Percentiles rank a stretch among this genome's conserved stretches.
Evolutionary conservation across 2,888 invertebrate species (phyloP).

Genomic region (Heteropelma amictum): DNA sequence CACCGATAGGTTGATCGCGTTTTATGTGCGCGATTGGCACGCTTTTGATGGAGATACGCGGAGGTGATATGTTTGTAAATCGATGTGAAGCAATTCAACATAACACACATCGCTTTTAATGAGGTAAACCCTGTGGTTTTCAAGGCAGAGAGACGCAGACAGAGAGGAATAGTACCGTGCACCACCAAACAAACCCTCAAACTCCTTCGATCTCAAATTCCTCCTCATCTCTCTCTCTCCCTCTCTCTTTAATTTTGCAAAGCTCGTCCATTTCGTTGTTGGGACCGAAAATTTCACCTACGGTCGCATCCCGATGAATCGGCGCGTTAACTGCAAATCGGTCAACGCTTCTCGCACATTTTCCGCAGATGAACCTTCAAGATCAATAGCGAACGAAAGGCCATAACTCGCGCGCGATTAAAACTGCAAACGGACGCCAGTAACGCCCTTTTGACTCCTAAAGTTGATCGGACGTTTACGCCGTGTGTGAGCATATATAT

Average conservation of each 20-base stretch:
- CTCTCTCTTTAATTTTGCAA: background rate
- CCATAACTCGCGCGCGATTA: background rate
- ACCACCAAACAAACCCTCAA: constrained; percentile 22
- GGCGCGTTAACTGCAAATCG: constrained; percentile 54
- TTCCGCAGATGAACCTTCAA: background rate
- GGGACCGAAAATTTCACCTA: constrained; percentile 47
- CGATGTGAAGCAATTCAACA: constrained; percentile 28
- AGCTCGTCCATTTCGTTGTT: constrained; percentile 44
- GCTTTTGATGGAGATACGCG: background rate
- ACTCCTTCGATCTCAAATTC: too few species aligned
- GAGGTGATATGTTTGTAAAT: constrained; percentile 23
- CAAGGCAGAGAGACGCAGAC: background rate
- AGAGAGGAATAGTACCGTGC: background rate
- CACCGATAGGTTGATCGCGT: background rate
- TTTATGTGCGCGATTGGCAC: background rate
- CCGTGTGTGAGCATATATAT: too few species aligned
- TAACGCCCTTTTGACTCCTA: constrained; percentile 13
- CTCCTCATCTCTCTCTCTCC: background rate
- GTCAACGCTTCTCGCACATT: constrained; percentile 38
- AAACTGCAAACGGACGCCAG: background rate
- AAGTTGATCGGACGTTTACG: too few species aligned
- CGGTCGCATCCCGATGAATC: constrained; percentile 39
- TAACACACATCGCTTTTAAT: constrained; percentile 47
- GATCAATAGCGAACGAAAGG: background rate
- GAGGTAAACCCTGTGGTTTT: constrained; percentile 50